Evolutionary conservation across 2,888 invertebrate species (phyloP), one percentile per base, ranked within the genome.

Genomic region (Nysson spinosus): DNA sequence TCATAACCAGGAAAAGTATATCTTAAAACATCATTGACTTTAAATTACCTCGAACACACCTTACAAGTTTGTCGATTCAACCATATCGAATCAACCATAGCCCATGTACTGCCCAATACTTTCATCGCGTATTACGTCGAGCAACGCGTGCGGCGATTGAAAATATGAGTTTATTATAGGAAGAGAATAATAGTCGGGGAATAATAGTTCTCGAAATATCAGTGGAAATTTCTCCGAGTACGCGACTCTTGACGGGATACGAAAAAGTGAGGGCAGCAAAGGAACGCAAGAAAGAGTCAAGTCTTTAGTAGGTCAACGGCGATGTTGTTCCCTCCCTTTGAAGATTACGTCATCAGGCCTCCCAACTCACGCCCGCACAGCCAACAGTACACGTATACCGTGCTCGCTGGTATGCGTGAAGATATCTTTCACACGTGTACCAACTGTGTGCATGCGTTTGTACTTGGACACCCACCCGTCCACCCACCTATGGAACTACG

Each of bases 291-390:
- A 72, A 66, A 64, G 73, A 74, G 66, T 73, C 58, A 35, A 63
- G 62, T 65, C 73, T 80, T 81, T 81, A 82, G 83, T 83, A 79
- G 83, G 83, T 83, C 83, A 83, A 77, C 80, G 70, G 62, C 72
- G 70, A 79, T 77, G 79, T 79, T 72, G 67, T 77, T 82, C 75
- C 78, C 80, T 81, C 81, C 81, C 80, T 81, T 80, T 69, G 66
- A 70, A 62, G 65, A 73, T 81, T 81, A 72, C 81, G 80, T 81
- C 79, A 80, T 52, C 74, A 67, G 44, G 66, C 46, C 72, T 66
- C 68, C 57, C 66, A 60, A 64, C 68, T 68, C 71, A 64, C 62
- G 65, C 62, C 54, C 65, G 66, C 69, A 55, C 65, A 44, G 55
- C 64, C 67, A 61, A 62, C 69, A 24, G 22, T 22, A 34, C 49